A percentile compares a stretch with the other conserved stretches of the same genome.
These are phyloP conservation scores for Solenodon paradoxus DNA, from an alignment of 2,113 vertebrate species.

Conservation along the genomic window DNA sequence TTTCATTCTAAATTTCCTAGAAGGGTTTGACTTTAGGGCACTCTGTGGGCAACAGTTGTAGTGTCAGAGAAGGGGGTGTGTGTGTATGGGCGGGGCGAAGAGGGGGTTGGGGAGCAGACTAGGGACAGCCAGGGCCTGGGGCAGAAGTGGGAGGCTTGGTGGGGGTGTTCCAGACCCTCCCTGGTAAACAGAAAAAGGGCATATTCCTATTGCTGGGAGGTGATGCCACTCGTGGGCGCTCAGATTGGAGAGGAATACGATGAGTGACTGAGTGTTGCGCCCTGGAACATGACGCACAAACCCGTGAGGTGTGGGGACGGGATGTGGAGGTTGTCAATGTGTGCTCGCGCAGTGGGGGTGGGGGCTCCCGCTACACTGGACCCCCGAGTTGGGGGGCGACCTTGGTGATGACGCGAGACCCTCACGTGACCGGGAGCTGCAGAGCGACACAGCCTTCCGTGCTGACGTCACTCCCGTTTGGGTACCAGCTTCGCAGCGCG, in stretches of 20 bases:
- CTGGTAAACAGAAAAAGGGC: slow-evolving; percentile 16
- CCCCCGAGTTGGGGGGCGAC: neutral
- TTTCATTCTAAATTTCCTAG: neutral
- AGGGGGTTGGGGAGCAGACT: too few species aligned
- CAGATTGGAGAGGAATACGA: neutral
- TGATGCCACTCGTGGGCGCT: slow-evolving; percentile 34
- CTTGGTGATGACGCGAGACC: slow-evolving; percentile 7
- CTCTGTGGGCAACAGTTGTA: neutral
- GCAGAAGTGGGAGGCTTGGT: neutral
- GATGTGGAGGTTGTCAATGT: neutral
- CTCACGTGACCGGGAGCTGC: slow-evolving; percentile 64
- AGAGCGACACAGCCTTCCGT: slow-evolving; percentile 19
- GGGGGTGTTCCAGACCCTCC: neutral
- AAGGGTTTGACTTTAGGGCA: neutral
- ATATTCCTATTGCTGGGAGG: neutral
- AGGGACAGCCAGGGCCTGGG: neutral
- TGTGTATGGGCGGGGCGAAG: too few species aligned
- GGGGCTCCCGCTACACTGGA: neutral
- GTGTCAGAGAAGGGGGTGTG: neutral
- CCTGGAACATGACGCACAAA: neutral
- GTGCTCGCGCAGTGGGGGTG: neutral
- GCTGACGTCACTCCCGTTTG: slow-evolving; percentile 44
- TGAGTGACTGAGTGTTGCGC: neutral
- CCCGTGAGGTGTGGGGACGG: accelerated
- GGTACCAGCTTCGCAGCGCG: neutral